Evolutionary conservation across 2,113 vertebrate genomes (phyloP).

Genomic region (Perca fluviatilis): DNA sequence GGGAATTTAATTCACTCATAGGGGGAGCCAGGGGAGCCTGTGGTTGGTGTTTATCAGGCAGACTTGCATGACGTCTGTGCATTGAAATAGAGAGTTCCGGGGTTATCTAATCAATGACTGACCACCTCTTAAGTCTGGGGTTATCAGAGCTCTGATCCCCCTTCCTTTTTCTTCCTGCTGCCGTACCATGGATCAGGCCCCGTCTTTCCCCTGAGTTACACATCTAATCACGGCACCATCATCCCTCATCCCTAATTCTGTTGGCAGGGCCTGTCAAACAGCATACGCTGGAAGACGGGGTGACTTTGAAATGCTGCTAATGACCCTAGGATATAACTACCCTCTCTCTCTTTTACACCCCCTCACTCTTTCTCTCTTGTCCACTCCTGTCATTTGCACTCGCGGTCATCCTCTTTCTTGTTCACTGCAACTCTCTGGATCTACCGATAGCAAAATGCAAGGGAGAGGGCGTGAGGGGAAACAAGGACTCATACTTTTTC

Average conservation of each 20-base stretch:
- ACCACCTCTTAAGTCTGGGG: constrained; percentile 46
- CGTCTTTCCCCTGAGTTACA: constrained; percentile 66
- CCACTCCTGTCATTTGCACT: constrained; percentile 64
- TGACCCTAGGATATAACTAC: constrained; percentile 76
- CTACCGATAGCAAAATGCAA: constrained; percentile 34
- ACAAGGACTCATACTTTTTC: neutral
- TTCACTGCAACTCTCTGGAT: constrained; percentile 20
- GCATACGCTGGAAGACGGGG: constrained; percentile 77
- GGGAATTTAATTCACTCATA: constrained; percentile 66
- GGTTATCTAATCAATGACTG: constrained; percentile 55
- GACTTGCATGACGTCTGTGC: constrained; percentile 23
- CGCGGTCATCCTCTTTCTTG: constrained; percentile 44
- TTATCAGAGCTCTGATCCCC: constrained; percentile 42
- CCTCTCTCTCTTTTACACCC: constrained; percentile 59
- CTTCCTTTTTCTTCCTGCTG: neutral
- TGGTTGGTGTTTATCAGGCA: constrained; percentile 63
- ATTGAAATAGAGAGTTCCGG: constrained; percentile 52
- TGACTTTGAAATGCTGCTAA: constrained; percentile 84
- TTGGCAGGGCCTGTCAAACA: constrained; percentile 82
- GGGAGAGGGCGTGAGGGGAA: neutral
- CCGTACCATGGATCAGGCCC: constrained; percentile 42
- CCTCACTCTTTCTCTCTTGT: constrained; percentile 58
- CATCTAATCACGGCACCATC: constrained; percentile 79
- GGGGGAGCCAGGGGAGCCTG: constrained; percentile 45
- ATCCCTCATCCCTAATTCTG: constrained; percentile 78